Conservation (phyloP, 92 coral and sea anemone species). For the Epizoanthus fatuus region DNA sequence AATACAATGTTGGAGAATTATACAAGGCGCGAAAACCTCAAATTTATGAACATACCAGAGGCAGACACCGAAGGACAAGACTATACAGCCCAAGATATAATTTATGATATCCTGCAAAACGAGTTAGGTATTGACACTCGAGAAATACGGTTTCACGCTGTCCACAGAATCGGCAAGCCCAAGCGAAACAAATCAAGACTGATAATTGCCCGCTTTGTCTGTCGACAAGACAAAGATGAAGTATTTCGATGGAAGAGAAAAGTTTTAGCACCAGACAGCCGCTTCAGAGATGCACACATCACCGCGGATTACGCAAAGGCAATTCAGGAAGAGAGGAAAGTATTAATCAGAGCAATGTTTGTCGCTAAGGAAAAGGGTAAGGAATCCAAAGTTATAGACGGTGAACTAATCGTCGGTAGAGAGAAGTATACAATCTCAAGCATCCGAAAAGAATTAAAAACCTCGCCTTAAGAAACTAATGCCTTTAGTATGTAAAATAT, state of each 20-base stretch:
- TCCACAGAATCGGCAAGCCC: background rate
- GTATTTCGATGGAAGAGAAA: background rate
- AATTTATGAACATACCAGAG: conserved; percentile 33
- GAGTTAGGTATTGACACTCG: background rate
- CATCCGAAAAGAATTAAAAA: too few species aligned
- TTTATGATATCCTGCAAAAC: background rate
- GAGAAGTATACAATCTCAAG: too few species aligned
- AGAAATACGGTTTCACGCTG: background rate
- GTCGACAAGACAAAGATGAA: background rate
- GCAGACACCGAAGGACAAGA: background rate
- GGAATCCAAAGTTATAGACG: too few species aligned
- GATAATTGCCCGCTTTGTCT: conserved; percentile 14
- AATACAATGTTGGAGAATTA: conserved; percentile 25
- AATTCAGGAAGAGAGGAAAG: too few species aligned
- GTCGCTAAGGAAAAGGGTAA: too few species aligned
- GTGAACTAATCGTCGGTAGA: too few species aligned
- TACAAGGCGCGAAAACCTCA: conserved; percentile 7
- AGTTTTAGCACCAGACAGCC: too few species aligned
- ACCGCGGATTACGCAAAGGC: too few species aligned
- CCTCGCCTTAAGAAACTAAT: too few species aligned
- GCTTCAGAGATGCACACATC: too few species aligned
- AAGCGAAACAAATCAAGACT: too few species aligned
- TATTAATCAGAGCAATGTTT: background rate
- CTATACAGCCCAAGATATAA: background rate
- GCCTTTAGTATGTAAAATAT: too few species aligned